phyloP scores from a whole-genome alignment of 2,888 invertebrate species.

The Eupithecia exiguata region DNA sequence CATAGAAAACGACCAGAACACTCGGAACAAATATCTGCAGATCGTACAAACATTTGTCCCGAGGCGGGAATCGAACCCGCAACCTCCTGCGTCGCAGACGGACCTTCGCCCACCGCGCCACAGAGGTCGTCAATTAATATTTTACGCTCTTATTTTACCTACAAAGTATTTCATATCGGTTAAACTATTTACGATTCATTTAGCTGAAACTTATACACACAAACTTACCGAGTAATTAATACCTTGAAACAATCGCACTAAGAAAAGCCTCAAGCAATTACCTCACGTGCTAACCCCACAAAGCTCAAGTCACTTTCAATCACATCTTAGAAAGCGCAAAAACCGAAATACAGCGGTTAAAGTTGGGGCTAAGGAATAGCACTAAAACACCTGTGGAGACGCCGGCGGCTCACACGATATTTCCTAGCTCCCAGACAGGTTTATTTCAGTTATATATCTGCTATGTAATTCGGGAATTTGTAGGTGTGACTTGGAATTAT shows the following conservation, averaged over 20 bases:
- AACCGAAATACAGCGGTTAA: conserved; percentile 37
- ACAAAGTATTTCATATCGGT: not conserved
- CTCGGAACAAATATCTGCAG: no score
- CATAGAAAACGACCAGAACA: no score
- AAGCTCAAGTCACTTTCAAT: conserved; percentile 41
- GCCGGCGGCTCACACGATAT: conserved; percentile 53
- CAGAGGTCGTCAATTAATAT: no score
- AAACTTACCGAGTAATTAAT: not conserved
- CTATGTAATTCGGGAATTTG: conserved; percentile 46
- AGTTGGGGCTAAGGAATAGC: conserved; percentile 39
- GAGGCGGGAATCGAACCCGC: no score
- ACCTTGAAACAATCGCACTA: not conserved
- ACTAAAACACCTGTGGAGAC: conserved; percentile 52
- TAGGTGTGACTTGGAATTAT: conserved; percentile 41
- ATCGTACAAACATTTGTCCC: no score
- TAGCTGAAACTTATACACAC: not conserved
- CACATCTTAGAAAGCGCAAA: conserved; percentile 41
- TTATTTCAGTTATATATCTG: conserved; percentile 46
- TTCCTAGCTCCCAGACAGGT: conserved; percentile 57
- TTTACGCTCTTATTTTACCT: not conserved
- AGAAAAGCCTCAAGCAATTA: conserved; percentile 15
- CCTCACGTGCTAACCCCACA: conserved; percentile 22
- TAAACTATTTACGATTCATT: not conserved
- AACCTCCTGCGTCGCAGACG: no score
- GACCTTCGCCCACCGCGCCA: no score